phyloP scores from a whole-genome alignment of 2,113 vertebrate genomes.

The Percina caprodes region DNA sequence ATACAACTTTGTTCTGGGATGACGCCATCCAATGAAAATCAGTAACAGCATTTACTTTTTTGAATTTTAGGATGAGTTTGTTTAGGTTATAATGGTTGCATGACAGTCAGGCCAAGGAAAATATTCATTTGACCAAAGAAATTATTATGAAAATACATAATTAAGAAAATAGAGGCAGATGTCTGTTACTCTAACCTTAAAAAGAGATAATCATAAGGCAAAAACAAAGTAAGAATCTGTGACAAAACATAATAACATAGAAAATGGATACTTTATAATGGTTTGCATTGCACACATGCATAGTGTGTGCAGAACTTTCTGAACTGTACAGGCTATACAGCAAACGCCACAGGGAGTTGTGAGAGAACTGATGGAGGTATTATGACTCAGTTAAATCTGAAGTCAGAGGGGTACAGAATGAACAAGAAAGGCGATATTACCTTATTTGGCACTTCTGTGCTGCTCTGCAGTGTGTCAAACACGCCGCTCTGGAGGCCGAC shows the following conservation, averaged over 20 bases:
- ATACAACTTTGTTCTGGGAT: background rate
- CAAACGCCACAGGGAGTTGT: background rate
- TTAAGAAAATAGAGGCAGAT: background rate
- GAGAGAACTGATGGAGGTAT: background rate
- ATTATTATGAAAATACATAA: background rate
- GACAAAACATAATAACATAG: background rate
- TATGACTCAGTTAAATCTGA: conserved; percentile 1
- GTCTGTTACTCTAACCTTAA: background rate
- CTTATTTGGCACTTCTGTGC: background rate
- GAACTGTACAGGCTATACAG: background rate
- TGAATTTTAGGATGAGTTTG: background rate
- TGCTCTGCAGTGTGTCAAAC: conserved; percentile 25
- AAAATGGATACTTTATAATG: background rate
- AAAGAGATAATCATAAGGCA: background rate
- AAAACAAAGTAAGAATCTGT: background rate
- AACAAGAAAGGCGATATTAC: conserved; percentile 1
- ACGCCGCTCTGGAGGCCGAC: background rate
- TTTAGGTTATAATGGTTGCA: background rate
- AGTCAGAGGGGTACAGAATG: conserved; percentile 13
- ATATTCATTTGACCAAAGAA: background rate
- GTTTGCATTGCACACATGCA: background rate
- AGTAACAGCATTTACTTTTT: background rate
- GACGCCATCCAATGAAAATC: background rate
- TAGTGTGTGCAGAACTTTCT: too few species aligned
- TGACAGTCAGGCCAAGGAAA: background rate